Conservation (phyloP, 2,797 vertebrate genomes). For the Phataginus tricuspis region DNA sequence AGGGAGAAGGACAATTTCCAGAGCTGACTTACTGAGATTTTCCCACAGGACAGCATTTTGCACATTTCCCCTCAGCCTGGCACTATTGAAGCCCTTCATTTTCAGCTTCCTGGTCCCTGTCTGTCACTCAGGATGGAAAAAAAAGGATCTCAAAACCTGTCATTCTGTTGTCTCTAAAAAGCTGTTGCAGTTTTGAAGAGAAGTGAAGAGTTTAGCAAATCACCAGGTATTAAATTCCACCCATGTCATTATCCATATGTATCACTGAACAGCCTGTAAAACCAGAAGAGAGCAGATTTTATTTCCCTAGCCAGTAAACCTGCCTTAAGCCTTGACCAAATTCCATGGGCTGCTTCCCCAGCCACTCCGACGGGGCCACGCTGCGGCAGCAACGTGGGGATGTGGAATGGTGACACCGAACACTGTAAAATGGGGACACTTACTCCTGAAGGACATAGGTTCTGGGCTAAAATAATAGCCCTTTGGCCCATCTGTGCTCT, state of each 20-base stretch:
- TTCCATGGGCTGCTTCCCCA: neutral
- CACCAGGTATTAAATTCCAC: neutral
- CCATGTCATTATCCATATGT: neutral
- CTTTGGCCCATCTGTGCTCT: neutral
- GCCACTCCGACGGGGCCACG: neutral
- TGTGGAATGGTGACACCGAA: neutral
- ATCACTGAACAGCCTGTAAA: neutral
- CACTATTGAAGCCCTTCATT: neutral
- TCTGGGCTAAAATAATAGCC: neutral
- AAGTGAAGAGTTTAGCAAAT: neutral
- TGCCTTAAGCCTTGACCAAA: neutral
- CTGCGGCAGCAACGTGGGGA: neutral
- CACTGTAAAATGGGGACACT: neutral
- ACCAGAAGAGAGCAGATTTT: neutral
- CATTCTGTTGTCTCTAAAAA: neutral
- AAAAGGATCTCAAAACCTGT: neutral
- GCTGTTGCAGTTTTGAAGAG: neutral
- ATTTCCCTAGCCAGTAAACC: neutral
- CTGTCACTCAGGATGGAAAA: neutral
- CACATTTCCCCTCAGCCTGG: neutral
- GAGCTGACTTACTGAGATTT: slow-evolving; percentile 56
- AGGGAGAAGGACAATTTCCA: slow-evolving; percentile 39
- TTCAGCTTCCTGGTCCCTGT: neutral
- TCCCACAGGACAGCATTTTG: neutral
- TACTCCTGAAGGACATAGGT: neutral